Base-by-base conservation (phyloP, 2,888 invertebrate genomes). In the Epinotia ramella region DNA sequence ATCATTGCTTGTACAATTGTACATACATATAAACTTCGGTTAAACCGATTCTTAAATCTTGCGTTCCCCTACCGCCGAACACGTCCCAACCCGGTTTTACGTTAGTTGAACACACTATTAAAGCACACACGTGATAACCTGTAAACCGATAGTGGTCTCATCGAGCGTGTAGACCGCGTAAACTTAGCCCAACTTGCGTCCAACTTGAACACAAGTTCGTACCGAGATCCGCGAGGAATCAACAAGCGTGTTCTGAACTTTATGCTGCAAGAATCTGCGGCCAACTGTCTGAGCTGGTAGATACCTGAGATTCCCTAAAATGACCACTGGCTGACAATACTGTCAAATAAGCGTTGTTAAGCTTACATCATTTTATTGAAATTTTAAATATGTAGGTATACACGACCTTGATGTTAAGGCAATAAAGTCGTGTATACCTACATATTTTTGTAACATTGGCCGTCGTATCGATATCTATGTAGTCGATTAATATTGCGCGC, bases 211-310 rank as follows among this genome's bases (percentile, higher is more conserved):
- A 59, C 57, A 65, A 74, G 57, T 74, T 74, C 40, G 24, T 20
- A 65, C 57, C 16, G 56, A 64, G 69, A 69, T 56, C 44, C 64
- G 57, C 18, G 49, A 64, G 20, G 74, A 74, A 74, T 74, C 69
- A 74, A 74, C 74, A 70, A 74, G 70, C 74, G 69, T 59, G 64
- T 60, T 69, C 7, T 0, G 20, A 65, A 69, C 65, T 70, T 49
- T 28, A n/a, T 49, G 49, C 20, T 60, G 20, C 57, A 46, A 56
- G 63, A 67, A 56, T 53, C 62, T 53, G 33, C 28, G 44, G 57
- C 57, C 18, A 28, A 64, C n/a, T 33, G 49, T 59, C 59, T 28
- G 33, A 46, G 59, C 9, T 49, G 57, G 57, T 64, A 16, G 5
- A 6, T 33, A 28, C 33, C n/a, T 62, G 60, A 6, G 16, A 28